Percentiles rank a stretch among this genome's conserved stretches.
Conservation (phyloP, 2,797 vertebrate genomes). For the Ispidina picta region DNA sequence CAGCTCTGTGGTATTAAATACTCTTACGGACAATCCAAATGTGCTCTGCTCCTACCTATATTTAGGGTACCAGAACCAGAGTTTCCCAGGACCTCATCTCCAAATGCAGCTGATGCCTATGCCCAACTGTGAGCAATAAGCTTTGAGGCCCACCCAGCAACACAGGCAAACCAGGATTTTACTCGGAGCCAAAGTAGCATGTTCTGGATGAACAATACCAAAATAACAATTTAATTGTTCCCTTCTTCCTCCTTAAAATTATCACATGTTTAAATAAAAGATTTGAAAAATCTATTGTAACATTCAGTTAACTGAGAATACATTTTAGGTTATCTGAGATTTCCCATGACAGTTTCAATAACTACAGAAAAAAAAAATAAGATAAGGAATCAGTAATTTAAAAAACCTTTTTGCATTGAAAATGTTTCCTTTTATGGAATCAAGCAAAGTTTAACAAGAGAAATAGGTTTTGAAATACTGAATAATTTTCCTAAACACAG, state of each 20-base stretch:
- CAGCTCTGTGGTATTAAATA: neutral
- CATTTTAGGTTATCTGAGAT: neutral
- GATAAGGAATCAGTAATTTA: neutral
- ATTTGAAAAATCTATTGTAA: neutral
- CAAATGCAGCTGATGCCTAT: neutral
- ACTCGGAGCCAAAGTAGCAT: rapidly evolving
- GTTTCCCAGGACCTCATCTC: neutral
- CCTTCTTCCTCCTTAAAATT: neutral
- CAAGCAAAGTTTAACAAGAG: neutral
- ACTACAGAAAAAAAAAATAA: neutral
- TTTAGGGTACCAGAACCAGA: neutral
- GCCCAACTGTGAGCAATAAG: neutral
- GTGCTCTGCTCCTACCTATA: neutral
- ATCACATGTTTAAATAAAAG: neutral
- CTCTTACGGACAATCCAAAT: neutral
- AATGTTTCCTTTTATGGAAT: neutral
- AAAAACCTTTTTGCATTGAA: neutral
- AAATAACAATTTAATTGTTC: neutral
- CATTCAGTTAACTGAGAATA: neutral
- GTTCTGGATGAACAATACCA: neutral
- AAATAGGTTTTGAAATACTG: neutral
- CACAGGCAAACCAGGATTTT: neutral
- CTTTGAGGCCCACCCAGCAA: neutral
- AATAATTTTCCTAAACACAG: neutral
- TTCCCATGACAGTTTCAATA: neutral